Evolutionary conservation across 1,140 invertebrate species (phyloP).

Genomic region (Whitmania pigra): DNA sequence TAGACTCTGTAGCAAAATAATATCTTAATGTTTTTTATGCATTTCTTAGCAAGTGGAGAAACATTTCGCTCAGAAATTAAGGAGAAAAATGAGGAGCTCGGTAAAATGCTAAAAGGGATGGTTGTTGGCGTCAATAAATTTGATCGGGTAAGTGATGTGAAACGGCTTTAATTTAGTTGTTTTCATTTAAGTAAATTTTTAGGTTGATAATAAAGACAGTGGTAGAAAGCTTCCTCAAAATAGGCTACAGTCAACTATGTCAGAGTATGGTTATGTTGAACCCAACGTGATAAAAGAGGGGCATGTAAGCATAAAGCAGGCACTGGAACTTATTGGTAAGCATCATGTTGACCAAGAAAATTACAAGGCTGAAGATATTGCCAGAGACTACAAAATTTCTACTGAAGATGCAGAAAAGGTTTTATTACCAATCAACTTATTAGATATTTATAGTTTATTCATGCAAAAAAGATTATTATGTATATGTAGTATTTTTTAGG

Average conservation of each 20-base stretch:
- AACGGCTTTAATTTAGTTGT: neutral
- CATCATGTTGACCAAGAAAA: conserved; percentile 2
- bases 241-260: neutral
- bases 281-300: neutral
- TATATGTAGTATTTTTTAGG: too few species aligned
- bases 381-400: conserved; percentile 15
- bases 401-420: neutral
- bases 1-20: neutral
- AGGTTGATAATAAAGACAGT: neutral
- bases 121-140: conserved; percentile 6
- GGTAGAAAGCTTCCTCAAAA: conserved; percentile 9
- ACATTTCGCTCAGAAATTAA: neutral
- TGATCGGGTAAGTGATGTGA: neutral
- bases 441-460: too few species aligned
- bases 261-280: conserved; percentile 18
- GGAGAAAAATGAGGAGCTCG: neutral
- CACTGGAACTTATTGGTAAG: conserved; percentile 12
- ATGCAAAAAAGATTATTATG: too few species aligned
- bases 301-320: neutral
- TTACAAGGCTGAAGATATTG: conserved; percentile 13
- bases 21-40: neutral
- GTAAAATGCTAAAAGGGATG: conserved; percentile 7
- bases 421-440: neutral
- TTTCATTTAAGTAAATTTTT: too few species aligned
- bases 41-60: neutral